phyloP scores from a whole-genome alignment of 2,113 vertebrate genomes.

The Odobenus rosmarus region DNA sequence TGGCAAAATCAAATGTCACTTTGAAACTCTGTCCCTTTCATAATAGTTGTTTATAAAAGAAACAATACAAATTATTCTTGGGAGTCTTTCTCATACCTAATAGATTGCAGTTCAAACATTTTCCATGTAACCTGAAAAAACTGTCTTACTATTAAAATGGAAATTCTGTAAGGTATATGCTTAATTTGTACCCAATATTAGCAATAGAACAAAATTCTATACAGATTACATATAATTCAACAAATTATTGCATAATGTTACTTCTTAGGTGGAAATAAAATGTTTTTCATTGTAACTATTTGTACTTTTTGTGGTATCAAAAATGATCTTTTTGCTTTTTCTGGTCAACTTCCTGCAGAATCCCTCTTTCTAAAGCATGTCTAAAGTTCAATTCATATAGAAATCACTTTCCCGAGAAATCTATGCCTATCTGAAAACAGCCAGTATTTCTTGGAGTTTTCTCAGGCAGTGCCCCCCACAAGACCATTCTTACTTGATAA shows the following conservation, averaged over 20 bases:
- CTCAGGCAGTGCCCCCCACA: not conserved
- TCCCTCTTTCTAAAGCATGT: constrained; percentile 14
- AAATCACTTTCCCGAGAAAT: not conserved
- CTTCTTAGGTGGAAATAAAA: not conserved
- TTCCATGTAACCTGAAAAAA: not conserved
- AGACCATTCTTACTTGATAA: constrained; percentile 20
- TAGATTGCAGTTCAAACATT: not conserved
- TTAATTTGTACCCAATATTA: not conserved
- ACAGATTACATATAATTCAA: not conserved
- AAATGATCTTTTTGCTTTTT: not conserved
- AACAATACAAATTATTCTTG: not conserved
- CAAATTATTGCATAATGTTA: not conserved
- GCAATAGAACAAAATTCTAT: not conserved
- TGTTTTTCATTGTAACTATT: not conserved
- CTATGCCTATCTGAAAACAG: not conserved
- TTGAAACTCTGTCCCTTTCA: constrained; percentile 4
- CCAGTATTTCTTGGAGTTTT: not conserved
- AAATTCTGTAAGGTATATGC: not conserved
- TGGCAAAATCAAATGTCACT: not conserved
- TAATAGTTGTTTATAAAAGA: not conserved
- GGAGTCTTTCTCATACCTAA: not conserved
- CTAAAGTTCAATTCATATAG: not conserved
- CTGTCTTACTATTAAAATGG: not conserved
- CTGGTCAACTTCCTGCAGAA: not conserved
- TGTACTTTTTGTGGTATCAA: not conserved